A percentile compares a stretch with the other conserved stretches of the same genome.
These are phyloP conservation scores for Stenodema calcarata DNA, from an alignment of 2,888 invertebrate genomes.

Conservation along the genomic window DNA sequence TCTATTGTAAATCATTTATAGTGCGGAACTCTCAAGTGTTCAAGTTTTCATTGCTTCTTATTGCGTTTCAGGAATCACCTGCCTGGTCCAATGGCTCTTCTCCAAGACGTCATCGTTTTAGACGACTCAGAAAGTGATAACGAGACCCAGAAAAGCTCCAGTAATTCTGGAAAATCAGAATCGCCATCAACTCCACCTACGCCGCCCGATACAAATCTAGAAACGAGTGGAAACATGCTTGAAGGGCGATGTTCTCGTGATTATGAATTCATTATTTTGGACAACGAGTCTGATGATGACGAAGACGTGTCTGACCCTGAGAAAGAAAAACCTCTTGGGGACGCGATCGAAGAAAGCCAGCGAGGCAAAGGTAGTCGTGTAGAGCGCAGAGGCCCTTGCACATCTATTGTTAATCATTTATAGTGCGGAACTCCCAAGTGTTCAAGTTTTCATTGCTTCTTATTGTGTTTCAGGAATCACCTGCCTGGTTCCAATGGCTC, in stretches of 20 bases:
- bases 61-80: too few species aligned
- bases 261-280: slow-evolving; percentile 27
- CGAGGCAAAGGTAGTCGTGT: too few species aligned
- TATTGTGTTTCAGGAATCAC: too few species aligned
- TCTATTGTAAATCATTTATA: too few species aligned
- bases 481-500: too few species aligned
- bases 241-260: not conserved
- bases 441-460: too few species aligned
- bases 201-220: not conserved
- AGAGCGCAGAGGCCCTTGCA: too few species aligned
- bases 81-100: not conserved
- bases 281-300: slow-evolving; percentile 18
- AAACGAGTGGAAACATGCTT: slow-evolving; percentile 3
- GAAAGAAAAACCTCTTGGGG: not conserved
- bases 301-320: not conserved
- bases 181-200: too few species aligned
- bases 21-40: too few species aligned
- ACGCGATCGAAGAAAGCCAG: not conserved
- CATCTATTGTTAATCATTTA: too few species aligned
- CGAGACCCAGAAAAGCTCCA: not conserved
- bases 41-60: not conserved
- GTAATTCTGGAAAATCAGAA: too few species aligned
- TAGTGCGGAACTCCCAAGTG: too few species aligned
- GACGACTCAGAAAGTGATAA: not conserved
- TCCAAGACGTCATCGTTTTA: not conserved